Evolutionary conservation across 2,113 vertebrate genomes (phyloP).

Genomic region (Chaetodon auriga): DNA sequence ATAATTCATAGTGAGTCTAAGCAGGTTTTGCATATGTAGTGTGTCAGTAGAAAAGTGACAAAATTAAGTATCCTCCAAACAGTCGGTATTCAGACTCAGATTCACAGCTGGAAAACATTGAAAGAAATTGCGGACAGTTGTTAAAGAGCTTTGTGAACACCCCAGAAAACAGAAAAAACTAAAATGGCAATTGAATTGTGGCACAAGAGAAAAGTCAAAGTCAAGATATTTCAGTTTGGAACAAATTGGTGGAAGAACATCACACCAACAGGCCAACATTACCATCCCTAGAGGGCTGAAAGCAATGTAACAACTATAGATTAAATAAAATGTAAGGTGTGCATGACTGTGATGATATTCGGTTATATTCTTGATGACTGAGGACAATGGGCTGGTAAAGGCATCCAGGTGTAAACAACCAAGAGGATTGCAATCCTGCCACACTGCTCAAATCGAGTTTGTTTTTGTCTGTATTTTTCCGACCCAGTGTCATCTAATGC

Average conservation of each 20-base stretch:
- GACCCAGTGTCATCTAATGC: conserved; percentile 64
- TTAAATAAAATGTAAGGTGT: not conserved
- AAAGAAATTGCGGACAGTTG: not conserved
- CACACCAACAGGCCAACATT: not conserved
- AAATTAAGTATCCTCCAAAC: not conserved
- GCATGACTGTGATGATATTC: not conserved
- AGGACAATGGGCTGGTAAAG: conserved; percentile 7
- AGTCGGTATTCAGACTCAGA: too few species aligned
- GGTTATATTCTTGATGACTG: not conserved
- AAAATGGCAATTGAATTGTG: too few species aligned
- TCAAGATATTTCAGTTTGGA: not conserved
- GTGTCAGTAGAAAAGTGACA: not conserved
- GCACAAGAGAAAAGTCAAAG: too few species aligned
- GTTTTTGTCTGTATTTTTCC: conserved; percentile 55
- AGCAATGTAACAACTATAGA: not conserved
- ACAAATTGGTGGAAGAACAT: not conserved
- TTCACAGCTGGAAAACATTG: not conserved
- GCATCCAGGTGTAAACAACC: conserved; percentile 14
- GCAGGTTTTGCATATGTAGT: not conserved
- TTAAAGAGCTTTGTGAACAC: not conserved
- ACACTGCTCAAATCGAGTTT: conserved; percentile 39
- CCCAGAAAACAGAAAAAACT: not conserved
- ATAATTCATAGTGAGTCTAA: not conserved
- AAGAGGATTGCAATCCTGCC: conserved; percentile 45
- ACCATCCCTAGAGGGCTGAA: not conserved